A percentile compares a stretch with the other conserved stretches of the same genome.
phyloP scores from a whole-genome alignment of 2,888 invertebrate species.

The Brassicogethes aeneus region DNA sequence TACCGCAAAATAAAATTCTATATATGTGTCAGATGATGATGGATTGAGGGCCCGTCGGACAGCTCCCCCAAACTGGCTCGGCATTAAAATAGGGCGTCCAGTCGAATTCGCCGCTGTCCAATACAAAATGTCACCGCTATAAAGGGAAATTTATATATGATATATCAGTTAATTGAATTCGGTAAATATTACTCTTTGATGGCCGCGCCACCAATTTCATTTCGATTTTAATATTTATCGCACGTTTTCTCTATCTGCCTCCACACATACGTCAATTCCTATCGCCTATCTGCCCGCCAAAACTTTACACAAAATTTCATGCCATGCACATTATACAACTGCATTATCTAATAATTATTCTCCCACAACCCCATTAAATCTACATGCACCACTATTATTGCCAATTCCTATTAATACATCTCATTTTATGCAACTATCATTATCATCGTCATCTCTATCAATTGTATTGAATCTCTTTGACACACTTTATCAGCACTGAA shows the following conservation, averaged over 20 bases:
- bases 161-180: constrained; percentile 37
- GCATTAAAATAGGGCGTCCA: constrained; percentile 1
- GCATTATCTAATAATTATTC: constrained; percentile 16
- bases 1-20: constrained; percentile 41
- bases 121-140: constrained; percentile 28
- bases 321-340: background rate
- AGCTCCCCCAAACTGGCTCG: constrained; percentile 18
- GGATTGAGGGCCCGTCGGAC: constrained; percentile 37
- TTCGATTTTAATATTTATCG: constrained; percentile 26
- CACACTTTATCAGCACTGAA: constrained; percentile 11
- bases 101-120: background rate
- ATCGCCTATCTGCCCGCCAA: background rate
- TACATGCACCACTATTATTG: constrained; percentile 8
- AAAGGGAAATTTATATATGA: constrained; percentile 35
- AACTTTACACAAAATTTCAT: background rate
- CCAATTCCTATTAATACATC: constrained; percentile 6
- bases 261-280: constrained; percentile 13
- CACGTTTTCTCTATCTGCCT: constrained; percentile 14
- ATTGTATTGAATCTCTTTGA: too few species aligned
- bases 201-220: constrained; percentile 29
- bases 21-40: constrained; percentile 39
- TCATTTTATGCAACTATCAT: constrained; percentile 6
- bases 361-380: constrained; percentile 11
- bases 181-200: constrained; percentile 34
- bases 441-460: constrained; percentile 5